Conservation (phyloP, 2,113 vertebrate species). For the Cyprinodon brontotheroides region DNA sequence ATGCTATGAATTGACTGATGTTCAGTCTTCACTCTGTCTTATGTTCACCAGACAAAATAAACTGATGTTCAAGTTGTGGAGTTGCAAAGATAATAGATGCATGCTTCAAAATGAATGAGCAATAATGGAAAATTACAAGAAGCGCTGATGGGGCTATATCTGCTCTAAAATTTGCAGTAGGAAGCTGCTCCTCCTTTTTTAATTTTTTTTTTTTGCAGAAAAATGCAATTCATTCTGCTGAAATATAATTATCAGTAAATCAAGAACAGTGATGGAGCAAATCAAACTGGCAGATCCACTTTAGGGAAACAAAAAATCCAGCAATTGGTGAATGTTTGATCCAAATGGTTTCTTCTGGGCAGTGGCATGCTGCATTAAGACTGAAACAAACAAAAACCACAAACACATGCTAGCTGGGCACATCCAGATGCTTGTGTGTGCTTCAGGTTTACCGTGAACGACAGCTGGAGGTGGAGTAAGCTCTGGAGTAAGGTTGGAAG, state of each 20-base stretch:
- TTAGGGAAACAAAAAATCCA: neutral
- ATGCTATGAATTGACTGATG: slow-evolving; percentile 51
- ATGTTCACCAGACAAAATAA: slow-evolving; percentile 39
- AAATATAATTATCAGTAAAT: neutral
- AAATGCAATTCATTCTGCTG: slow-evolving; percentile 9
- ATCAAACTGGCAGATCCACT: slow-evolving; percentile 8
- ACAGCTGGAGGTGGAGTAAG: slow-evolving; percentile 89
- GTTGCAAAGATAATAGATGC: slow-evolving; percentile 38
- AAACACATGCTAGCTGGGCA: slow-evolving; percentile 37
- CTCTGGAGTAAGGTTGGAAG: slow-evolving; percentile 90
- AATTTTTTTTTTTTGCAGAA: slow-evolving; percentile 29
- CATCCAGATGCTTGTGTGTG: slow-evolving; percentile 41
- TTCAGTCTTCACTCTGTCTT: slow-evolving; percentile 36
- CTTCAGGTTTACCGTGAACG: slow-evolving; percentile 90
- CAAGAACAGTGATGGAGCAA: slow-evolving; percentile 13
- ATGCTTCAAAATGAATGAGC: slow-evolving; percentile 59
- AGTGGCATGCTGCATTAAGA: slow-evolving; percentile 60
- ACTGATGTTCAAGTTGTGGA: slow-evolving; percentile 48
- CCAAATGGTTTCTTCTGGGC: slow-evolving; percentile 20
- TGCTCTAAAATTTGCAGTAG: slow-evolving; percentile 33
- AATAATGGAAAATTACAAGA: slow-evolving; percentile 33
- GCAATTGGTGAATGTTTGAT: slow-evolving; percentile 14
- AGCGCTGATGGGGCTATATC: slow-evolving; percentile 8
- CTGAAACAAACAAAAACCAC: slow-evolving; percentile 45
- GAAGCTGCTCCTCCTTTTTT: neutral